Conservation (phyloP, 2,888 invertebrate genomes). For the Heliconius erato region DNA sequence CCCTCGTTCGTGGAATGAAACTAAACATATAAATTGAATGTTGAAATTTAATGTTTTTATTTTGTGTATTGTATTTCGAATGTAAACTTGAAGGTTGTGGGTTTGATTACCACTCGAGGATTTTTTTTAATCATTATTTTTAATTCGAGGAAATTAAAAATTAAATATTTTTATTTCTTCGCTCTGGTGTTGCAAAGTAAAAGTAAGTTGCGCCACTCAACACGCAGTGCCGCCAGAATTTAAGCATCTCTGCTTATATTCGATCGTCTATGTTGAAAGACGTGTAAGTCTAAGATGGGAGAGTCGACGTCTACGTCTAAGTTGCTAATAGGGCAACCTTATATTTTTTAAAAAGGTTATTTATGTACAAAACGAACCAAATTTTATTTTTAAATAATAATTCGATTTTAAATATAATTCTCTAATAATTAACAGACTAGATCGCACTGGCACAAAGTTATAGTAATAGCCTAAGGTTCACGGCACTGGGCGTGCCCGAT, state of each 20-base stretch:
- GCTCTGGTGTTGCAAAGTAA: no score
- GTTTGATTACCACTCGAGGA: no score
- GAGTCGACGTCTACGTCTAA: no score
- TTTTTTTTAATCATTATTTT: no score
- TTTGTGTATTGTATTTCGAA: not conserved
- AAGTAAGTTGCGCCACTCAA: no score
- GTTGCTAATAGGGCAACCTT: not conserved
- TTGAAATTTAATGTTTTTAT: not conserved
- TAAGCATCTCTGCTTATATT: no score
- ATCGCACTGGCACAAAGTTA: not conserved
- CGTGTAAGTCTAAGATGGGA: no score
- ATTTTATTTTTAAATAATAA: not conserved
- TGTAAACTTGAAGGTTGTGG: no score
- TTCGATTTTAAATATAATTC: not conserved
- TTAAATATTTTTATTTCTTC: no score
- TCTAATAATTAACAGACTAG: not conserved
- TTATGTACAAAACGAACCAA: not conserved
- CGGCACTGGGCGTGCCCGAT: constrained; percentile 50
- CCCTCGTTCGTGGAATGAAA: not conserved
- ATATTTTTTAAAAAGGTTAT: not conserved
- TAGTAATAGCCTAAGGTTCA: constrained; percentile 7
- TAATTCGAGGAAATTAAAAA: no score
- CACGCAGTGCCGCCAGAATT: no score
- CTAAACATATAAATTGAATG: not conserved
- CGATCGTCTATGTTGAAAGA: no score